phyloP scores from a whole-genome alignment of 2,888 invertebrate species.

The Baronia brevicornis region DNA sequence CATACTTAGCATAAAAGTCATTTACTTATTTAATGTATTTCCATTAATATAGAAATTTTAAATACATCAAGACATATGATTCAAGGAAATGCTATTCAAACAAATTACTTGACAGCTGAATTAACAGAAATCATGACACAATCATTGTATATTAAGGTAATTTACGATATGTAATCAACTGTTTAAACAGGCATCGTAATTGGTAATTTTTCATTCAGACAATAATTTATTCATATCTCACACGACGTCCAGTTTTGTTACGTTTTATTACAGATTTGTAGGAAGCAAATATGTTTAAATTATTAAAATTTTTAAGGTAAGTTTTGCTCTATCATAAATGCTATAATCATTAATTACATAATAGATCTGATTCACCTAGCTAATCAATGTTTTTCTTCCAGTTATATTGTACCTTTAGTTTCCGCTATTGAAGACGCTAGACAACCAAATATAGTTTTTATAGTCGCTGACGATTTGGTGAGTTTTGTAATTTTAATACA shows the following conservation, averaged over 20 bases:
- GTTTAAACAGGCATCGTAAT: background rate
- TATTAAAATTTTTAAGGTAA: slow-evolving; percentile 6
- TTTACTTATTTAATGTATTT: no score
- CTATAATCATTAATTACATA: slow-evolving; percentile 3
- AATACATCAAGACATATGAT: no score
- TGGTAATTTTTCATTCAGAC: no score
- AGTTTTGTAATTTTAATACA: background rate
- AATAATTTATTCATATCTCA: no score
- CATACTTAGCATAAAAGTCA: no score
- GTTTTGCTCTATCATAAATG: slow-evolving; percentile 6
- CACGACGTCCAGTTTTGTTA: no score
- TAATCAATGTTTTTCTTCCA: background rate
- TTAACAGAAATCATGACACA: no score
- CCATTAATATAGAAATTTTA: no score
- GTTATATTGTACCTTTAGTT: background rate
- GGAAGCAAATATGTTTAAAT: slow-evolving; percentile 3
- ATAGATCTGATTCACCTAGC: background rate
- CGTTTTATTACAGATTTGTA: slow-evolving; percentile 2
- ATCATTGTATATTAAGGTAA: slow-evolving; percentile 1
- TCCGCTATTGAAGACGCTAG: background rate
- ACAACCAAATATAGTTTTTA: slow-evolving; percentile 1
- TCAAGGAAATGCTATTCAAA: no score
- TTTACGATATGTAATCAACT: slow-evolving; percentile 4
- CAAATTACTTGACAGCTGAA: no score
- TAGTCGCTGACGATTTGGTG: slow-evolving; percentile 4